Evolutionary conservation across 2,797 vertebrate genomes (phyloP).

Genomic region (Microhierax caerulescens): DNA sequence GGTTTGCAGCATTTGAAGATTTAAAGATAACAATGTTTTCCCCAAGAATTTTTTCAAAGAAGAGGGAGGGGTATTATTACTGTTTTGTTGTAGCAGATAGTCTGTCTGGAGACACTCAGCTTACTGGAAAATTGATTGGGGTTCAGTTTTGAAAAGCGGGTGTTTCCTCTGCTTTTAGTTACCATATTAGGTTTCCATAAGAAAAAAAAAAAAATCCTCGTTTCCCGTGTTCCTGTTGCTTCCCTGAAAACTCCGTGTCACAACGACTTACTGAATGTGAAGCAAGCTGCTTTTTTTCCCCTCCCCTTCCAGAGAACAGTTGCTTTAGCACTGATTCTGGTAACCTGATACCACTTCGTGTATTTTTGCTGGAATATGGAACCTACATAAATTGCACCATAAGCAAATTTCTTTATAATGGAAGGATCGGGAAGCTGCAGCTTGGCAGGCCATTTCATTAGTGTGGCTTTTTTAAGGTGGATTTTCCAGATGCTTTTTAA

Average conservation of each 20-base stretch:
- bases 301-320: neutral
- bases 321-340: slow-evolving; percentile 41
- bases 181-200: neutral
- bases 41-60: neutral
- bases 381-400: slow-evolving; percentile 23
- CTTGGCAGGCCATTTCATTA: slow-evolving; percentile 2
- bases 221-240: neutral
- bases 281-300: neutral
- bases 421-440: slow-evolving; percentile 48
- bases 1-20: neutral
- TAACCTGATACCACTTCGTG: slow-evolving; percentile 43
- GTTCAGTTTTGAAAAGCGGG: neutral
- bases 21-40: neutral
- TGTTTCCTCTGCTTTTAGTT: slow-evolving; percentile 1
- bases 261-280: neutral
- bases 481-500: slow-evolving; percentile 42
- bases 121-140: neutral
- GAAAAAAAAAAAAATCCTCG: neutral
- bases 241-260: neutral
- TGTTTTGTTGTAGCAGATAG: neutral
- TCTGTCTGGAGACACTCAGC: neutral
- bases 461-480: slow-evolving; percentile 58
- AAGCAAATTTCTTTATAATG: slow-evolving; percentile 66
- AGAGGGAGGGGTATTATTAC: neutral
- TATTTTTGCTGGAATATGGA: slow-evolving; percentile 65